These are phyloP conservation scores for Sinodicranocentrus sp. DNA, from an alignment of 2,888 invertebrate species.

Conservation along the genomic window DNA sequence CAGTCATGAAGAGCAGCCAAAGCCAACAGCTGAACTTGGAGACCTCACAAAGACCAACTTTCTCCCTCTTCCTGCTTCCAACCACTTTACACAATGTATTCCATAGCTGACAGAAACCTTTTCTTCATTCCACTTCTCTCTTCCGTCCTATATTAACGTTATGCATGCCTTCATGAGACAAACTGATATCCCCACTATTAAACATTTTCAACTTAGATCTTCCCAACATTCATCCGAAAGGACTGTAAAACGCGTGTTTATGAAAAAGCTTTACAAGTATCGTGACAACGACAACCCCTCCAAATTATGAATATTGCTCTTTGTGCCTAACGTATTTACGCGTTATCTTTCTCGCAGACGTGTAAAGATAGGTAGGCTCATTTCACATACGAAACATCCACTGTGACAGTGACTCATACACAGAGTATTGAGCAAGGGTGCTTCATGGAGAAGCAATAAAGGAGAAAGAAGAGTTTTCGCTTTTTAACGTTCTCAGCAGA, in stretches of 20 bases:
- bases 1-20: not conserved
- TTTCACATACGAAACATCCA: not conserved
- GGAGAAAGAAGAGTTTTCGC: constrained; percentile 3
- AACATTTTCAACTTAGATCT: not conserved
- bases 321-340: constrained; percentile 26
- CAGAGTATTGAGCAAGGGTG: not conserved
- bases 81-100: constrained; percentile 28
- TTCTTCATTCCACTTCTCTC: constrained; percentile 32
- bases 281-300: constrained; percentile 37
- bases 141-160: not conserved
- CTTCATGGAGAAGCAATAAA: not conserved
- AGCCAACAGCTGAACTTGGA: constrained; percentile 29
- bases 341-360: constrained; percentile 10
- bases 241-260: constrained; percentile 20
- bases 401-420: constrained; percentile 32
- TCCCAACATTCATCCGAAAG: not conserved
- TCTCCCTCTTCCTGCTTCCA: constrained; percentile 39
- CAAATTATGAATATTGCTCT: constrained; percentile 47
- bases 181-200: not conserved
- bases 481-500: constrained; percentile 31
- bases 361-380: not conserved
- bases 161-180: not conserved
- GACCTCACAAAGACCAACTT: constrained; percentile 11
- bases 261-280: constrained; percentile 40
- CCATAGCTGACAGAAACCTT: constrained; percentile 36